phyloP scores from a whole-genome alignment of 2,888 invertebrate species.

The Cloeon dipterum region DNA sequence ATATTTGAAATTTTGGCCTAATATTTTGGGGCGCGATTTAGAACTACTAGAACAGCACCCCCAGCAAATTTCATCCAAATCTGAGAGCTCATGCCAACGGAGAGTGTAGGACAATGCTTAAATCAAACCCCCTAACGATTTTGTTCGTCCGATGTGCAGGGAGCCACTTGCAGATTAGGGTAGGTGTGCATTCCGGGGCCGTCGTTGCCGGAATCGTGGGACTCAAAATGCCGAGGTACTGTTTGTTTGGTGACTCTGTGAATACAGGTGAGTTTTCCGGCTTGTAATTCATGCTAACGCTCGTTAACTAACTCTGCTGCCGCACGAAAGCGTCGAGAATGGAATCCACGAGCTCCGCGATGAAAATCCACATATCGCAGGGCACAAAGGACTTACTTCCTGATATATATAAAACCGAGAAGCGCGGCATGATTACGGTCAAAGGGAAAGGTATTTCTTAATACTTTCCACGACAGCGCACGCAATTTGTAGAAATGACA shows the following conservation, averaged over 20 bases:
- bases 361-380: conserved; percentile 89
- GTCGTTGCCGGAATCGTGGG: conserved; percentile 89
- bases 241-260: conserved; percentile 76
- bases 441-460: conserved; percentile 58
- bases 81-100: too few relatives aligned
- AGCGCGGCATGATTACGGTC: conserved; percentile 65
- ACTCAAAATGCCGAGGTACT: conserved; percentile 72
- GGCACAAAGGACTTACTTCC: conserved; percentile 58
- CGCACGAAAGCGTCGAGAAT: conserved; percentile 81
- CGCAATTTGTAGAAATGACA: too few relatives aligned
- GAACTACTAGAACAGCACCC: too few relatives aligned
- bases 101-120: too few relatives aligned
- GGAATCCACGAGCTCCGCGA: conserved; percentile 80
- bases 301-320: too few relatives aligned
- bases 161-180: conserved; percentile 56
- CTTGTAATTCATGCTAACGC: too few relatives aligned
- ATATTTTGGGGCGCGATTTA: too few relatives aligned
- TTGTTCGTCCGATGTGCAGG: too few relatives aligned
- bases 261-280: conserved; percentile 30
- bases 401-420: conserved; percentile 44
- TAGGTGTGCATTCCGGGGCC: conserved; percentile 76
- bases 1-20: too few relatives aligned
- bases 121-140: too few relatives aligned
- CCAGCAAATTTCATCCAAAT: too few relatives aligned
- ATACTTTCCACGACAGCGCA: neutral